Evolutionary conservation across 2,888 invertebrate genomes (phyloP).

Genomic region (Scaptomyza caliginosa): DNA sequence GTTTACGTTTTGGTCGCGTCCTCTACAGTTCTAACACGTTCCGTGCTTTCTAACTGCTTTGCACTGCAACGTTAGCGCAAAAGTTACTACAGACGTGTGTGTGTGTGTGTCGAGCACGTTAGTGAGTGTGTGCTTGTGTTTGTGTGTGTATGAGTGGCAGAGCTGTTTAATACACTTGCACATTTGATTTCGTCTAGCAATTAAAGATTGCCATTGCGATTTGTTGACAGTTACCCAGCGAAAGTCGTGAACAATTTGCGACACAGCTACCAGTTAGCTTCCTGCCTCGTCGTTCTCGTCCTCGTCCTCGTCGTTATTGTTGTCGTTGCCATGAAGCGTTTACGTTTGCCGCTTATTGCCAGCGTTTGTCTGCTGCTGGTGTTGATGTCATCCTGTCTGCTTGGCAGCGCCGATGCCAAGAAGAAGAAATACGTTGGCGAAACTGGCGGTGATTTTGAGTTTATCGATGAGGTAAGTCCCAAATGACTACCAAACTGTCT

Average conservation of each 20-base stretch:
- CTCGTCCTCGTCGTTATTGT: background rate
- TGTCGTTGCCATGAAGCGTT: slow-evolving; percentile 76
- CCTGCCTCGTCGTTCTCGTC: slow-evolving; percentile 3
- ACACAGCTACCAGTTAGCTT: slow-evolving; percentile 32
- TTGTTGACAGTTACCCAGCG: slow-evolving; percentile 36
- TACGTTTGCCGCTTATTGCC: slow-evolving; percentile 80
- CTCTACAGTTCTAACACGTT: slow-evolving; percentile 58
- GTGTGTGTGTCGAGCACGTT: slow-evolving; percentile 25
- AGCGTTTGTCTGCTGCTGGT: slow-evolving; percentile 82
- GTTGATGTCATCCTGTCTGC: slow-evolving; percentile 82
- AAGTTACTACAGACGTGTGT: slow-evolving; percentile 28
- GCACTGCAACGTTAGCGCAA: slow-evolving; percentile 48
- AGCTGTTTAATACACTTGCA: slow-evolving; percentile 28
- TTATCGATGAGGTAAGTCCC: slow-evolving; percentile 89
- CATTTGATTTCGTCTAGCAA: slow-evolving; percentile 39
- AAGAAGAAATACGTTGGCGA: slow-evolving; percentile 90
- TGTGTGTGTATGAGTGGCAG: background rate
- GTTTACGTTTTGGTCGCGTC: slow-evolving; percentile 74
- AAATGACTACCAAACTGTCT: slow-evolving; percentile 32
- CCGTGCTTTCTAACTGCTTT: slow-evolving; percentile 52
- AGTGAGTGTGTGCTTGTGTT: slow-evolving; percentile 22
- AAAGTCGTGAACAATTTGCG: slow-evolving; percentile 55
- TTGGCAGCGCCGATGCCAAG: slow-evolving; percentile 83
- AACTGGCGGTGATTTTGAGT: slow-evolving; percentile 90
- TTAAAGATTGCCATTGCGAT: slow-evolving; percentile 44